Percentiles rank a stretch among this genome's conserved stretches.
These are phyloP conservation scores for Conus betulinus DNA, from an alignment of 1,140 invertebrate species.

Conservation along the genomic window DNA sequence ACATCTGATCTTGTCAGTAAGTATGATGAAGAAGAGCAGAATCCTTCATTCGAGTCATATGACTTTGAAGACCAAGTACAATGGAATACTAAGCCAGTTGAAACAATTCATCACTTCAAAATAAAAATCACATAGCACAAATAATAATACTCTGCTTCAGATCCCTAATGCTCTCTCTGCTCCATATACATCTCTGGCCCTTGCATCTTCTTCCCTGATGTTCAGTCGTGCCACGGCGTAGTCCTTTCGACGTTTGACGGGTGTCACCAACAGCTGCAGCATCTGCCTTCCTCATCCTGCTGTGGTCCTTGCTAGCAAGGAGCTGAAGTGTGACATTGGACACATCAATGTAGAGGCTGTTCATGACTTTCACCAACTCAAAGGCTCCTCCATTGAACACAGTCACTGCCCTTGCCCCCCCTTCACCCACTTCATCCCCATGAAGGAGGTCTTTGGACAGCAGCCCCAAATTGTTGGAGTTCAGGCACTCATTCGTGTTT, in stretches of 20 bases:
- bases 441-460: constrained; percentile 15
- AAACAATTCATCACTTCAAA: too few species aligned
- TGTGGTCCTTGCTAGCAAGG: not conserved
- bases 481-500: constrained; percentile 22
- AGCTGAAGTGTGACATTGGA: not conserved
- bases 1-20: too few species aligned
- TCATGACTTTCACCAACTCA: not conserved
- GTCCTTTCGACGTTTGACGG: not conserved
- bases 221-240: not conserved
- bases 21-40: too few species aligned
- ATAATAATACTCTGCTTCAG: too few species aligned
- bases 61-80: too few species aligned
- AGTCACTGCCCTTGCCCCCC: not conserved
- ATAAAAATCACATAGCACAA: too few species aligned
- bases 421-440: not conserved
- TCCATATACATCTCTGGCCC: constrained; percentile 7
- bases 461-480: not conserved
- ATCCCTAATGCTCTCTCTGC: not conserved
- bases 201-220: not conserved
- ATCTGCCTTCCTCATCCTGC: not conserved
- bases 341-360: not conserved
- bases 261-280: not conserved
- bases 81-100: too few species aligned
- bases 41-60: too few species aligned
- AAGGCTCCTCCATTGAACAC: not conserved